Base-by-base conservation (phyloP, 1,140 invertebrate genomes). In the Caenorhabditis briggsae region DNA sequence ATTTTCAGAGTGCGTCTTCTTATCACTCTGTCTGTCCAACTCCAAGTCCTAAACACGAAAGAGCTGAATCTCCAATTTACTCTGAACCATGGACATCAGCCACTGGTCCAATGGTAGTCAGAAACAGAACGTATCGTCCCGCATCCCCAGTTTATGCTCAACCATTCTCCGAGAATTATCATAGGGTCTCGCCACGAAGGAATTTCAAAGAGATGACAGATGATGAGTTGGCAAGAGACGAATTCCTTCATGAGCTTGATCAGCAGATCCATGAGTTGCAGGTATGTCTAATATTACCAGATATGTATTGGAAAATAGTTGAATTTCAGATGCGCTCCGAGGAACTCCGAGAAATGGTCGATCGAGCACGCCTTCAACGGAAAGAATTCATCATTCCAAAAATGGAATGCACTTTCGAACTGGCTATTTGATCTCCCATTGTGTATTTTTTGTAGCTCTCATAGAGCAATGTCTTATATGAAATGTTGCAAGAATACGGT, bases 221-320 rank as follows among this genome's bases (percentile, higher is more conserved):
- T 50, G 70, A 78, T 78, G 70, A 78, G 46, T 41, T 78, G 70
- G 70, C 70, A 23, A 48, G 70, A 78, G 70, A 78, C 14, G 70
- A 78, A 43, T 78, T 78, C 11, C n/a, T 78, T 11, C 46, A 78
- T 50, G 70, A 78, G 12, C 14, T 78, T 23, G 70, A 78, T 53
- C 70, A 78, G 23, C 70, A 78, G 20, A 78, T 78, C 5, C 70
- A 78, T 50, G 70, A 78, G 18, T 12, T 78, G n/a, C 70, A 78
- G 46, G 70, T 78, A 18, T 0, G 18, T 0, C 33, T 33, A 33
- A 12, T 7, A n/a, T 20, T 5, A 53, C 1, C 5, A 53, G 16
- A 11, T 53, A 14, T 53, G 12, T 2, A 16, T 11, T 8, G 11
- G 2, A 14, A 0, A 11, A 9, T 53, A 2, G 11, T 65, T 41